Evolutionary conservation across 2,797 vertebrate genomes (phyloP).

Genomic region (Sitta carolinensis): DNA sequence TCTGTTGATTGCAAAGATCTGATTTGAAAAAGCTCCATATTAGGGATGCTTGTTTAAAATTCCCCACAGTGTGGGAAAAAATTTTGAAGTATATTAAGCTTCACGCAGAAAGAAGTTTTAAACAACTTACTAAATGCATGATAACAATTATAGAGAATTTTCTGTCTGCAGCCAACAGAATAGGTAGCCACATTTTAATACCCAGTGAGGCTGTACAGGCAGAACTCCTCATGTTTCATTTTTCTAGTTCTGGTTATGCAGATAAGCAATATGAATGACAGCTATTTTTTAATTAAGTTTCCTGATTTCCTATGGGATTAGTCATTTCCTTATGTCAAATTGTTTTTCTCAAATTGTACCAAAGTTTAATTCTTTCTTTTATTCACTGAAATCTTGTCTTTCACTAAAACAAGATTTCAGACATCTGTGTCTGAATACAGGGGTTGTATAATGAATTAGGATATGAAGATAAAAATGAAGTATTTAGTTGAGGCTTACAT

Average conservation of each 20-base stretch:
- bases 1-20: background rate
- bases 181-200: background rate
- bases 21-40: background rate
- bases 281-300: constrained; percentile 44
- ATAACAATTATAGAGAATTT: background rate
- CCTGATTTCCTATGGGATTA: constrained; percentile 16
- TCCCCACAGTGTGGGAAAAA: background rate
- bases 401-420: background rate
- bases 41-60: background rate
- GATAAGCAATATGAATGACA: constrained; percentile 26
- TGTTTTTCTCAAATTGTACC: background rate
- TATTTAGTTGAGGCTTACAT: background rate
- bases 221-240: constrained; percentile 8
- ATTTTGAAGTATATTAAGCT: background rate
- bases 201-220: background rate
- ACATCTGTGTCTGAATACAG: background rate
- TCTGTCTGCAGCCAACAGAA: background rate
- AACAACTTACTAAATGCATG: background rate
- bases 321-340: constrained; percentile 55
- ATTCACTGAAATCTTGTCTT: background rate
- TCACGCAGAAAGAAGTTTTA: background rate
- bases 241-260: constrained; percentile 33
- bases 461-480: background rate
- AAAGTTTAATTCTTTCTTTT: background rate
- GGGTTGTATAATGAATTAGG: background rate